Base-by-base conservation (phyloP, 2,888 invertebrate genomes). In the Folsomia candida region DNA sequence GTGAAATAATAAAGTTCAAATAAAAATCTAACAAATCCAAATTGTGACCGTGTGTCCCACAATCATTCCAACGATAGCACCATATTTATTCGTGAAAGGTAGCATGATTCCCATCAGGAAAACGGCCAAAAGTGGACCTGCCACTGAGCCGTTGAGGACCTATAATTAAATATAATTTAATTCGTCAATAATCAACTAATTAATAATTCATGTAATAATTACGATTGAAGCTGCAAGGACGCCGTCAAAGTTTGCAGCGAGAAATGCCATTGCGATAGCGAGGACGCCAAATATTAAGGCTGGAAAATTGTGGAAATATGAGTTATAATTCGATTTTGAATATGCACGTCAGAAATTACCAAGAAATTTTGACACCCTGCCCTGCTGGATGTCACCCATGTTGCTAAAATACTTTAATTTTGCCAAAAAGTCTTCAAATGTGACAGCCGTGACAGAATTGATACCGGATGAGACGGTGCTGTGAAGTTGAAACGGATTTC, bases 61-160 rank as follows among this genome's bases (percentile, higher is more conserved):
- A 11, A 93, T 85, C 88, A 93, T 91, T 1, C 93, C 93, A 24
- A 87, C 85, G 0, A 91, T 85, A 0, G 93, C 92, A 0, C 93
- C 93, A 83, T 89, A 92, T 87, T 92, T 92, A 81, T 93, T 93
- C 29, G 91, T 91, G 74, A 90, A 86, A 0, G 93, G 94, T 66
- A 92, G 88, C 64, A 94, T 84, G 82, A 93, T 90, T 0, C 93
- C 94, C 68, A 94, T 83, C 2, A 93, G 83, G 80, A 94, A 93
- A 54, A 92, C 92, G 22, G 76, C 78, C 28, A 80, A 51, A 2
- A 80, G 67, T 6, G 81, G 81, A n/a, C 81, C 81, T 24, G 77
- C 73, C 25, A 80, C 78, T 9, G 75, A 69, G 1, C 80, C 78
- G 47, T 76, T 80, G 25, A 80, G 71, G n/a, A 78, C n/a, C n/a